phyloP scores from a whole-genome alignment of 2,888 invertebrate species.

The Pocota personata region DNA sequence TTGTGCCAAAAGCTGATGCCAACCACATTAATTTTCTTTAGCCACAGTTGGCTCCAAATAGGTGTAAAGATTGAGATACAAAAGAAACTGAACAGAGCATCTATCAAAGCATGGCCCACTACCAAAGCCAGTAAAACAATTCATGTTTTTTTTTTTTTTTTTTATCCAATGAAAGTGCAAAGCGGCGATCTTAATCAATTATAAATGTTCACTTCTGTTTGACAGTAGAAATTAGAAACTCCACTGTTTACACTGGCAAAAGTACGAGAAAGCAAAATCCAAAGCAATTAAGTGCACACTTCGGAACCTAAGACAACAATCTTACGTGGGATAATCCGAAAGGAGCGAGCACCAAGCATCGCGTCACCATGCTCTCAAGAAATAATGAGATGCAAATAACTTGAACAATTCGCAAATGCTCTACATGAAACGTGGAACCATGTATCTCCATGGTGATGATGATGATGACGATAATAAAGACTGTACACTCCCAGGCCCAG shows the following conservation, averaged over 20 bases:
- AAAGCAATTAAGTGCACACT: conserved; percentile 65
- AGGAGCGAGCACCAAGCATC: conserved; percentile 30
- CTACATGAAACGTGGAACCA: conserved; percentile 34
- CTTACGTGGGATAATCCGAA: conserved; percentile 68
- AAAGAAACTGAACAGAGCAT: conserved; percentile 5
- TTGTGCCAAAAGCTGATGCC: conserved; percentile 48
- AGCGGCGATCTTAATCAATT: conserved; percentile 57
- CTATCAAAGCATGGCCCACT: conserved; percentile 11
- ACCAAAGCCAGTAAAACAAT: neutral
- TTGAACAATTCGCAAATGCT: conserved; percentile 61
- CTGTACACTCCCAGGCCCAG: conserved; percentile 26
- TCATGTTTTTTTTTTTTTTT: neutral
- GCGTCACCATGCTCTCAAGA: conserved; percentile 40
- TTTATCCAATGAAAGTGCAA: conserved; percentile 36
- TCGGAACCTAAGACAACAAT: conserved; percentile 65
- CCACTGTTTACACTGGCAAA: conserved; percentile 34
- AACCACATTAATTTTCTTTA: conserved; percentile 20
- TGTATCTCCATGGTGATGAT: conserved; percentile 24
- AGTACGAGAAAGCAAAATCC: conserved; percentile 60
- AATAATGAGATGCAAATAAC: conserved; percentile 71
- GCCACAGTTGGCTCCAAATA: conserved; percentile 15
- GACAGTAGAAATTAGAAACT: conserved; percentile 66
- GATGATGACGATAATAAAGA: conserved; percentile 44
- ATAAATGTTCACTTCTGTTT: conserved; percentile 43
- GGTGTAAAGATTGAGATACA: conserved; percentile 34